These are phyloP conservation scores for Anadara kagoshimensis DNA, from an alignment of 1,140 invertebrate genomes.

Conservation along the genomic window DNA sequence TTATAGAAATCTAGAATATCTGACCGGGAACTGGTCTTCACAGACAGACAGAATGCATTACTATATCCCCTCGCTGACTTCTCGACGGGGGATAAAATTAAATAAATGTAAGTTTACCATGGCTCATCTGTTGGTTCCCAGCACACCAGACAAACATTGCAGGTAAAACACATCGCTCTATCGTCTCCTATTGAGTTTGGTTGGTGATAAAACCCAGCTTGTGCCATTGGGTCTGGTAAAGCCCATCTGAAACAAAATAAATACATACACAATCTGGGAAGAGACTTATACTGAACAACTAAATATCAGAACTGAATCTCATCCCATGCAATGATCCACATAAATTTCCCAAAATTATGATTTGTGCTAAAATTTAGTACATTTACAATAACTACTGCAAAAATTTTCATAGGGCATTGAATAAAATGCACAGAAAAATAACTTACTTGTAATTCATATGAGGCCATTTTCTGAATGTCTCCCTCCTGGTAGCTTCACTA, in stretches of 20 bases:
- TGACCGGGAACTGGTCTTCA: too few species aligned
- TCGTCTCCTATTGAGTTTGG: constrained; percentile 92
- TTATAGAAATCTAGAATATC: too few species aligned
- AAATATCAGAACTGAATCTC: too few species aligned
- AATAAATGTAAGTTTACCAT: constrained; percentile 74
- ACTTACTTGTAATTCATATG: constrained; percentile 96
- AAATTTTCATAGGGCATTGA: background rate
- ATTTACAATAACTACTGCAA: background rate
- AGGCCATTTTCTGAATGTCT: constrained; percentile 94
- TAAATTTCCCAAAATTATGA: too few species aligned
- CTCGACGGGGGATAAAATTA: background rate
- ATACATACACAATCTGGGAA: background rate
- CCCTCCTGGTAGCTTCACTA: constrained; percentile 89
- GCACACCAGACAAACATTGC: constrained; percentile 92
- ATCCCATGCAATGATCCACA: too few species aligned
- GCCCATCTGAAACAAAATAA: constrained; percentile 85
- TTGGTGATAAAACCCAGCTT: constrained; percentile 96
- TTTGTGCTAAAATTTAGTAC: background rate
- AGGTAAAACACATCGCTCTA: constrained; percentile 95
- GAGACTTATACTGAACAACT: background rate
- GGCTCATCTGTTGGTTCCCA: constrained; percentile 98
- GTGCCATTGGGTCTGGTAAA: constrained; percentile 94
- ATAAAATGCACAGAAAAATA: background rate
- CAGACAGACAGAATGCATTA: too few species aligned
- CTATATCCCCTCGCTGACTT: too few species aligned